Conservation (phyloP, 1,140 invertebrate species). For the Leguminivora glycinivorella region DNA sequence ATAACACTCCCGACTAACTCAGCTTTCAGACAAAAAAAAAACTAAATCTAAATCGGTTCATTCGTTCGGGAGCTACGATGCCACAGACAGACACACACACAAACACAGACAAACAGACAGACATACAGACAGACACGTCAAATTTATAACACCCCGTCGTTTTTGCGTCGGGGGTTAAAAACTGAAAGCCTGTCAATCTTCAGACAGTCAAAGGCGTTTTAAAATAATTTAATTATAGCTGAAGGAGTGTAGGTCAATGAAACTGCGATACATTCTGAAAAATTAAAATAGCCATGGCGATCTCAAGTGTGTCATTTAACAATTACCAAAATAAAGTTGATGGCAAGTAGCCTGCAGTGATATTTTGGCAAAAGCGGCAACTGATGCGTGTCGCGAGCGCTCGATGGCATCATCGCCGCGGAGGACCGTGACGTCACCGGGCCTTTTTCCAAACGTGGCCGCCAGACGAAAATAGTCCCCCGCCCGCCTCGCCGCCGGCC, state of each 20-base stretch:
- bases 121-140: too few species aligned
- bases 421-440: conserved; percentile 75
- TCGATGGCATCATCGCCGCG: conserved; percentile 75
- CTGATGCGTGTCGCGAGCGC: conserved; percentile 68
- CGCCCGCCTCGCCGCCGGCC: conserved; percentile 58
- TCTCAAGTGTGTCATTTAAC: conserved; percentile 43
- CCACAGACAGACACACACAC: too few species aligned
- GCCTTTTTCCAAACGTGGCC: conserved; percentile 78
- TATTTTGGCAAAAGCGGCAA: conserved; percentile 72
- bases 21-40: too few species aligned
- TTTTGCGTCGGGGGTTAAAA: too few species aligned
- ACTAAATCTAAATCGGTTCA: too few species aligned
- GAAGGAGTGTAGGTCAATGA: neutral
- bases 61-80: too few species aligned
- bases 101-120: too few species aligned
- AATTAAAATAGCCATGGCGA: neutral
- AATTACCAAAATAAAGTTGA: conserved; percentile 76
- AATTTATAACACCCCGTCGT: too few species aligned
- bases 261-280: neutral
- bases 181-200: too few species aligned
- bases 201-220: too few species aligned
- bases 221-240: too few species aligned
- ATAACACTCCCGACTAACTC: too few species aligned
- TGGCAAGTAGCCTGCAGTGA: conserved; percentile 60
- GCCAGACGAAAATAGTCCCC: conserved; percentile 77